A percentile compares a stretch with the other conserved stretches of the same genome.
Evolutionary conservation across 2,888 invertebrate genomes (phyloP).

Genomic region (Archips crataeganus): DNA sequence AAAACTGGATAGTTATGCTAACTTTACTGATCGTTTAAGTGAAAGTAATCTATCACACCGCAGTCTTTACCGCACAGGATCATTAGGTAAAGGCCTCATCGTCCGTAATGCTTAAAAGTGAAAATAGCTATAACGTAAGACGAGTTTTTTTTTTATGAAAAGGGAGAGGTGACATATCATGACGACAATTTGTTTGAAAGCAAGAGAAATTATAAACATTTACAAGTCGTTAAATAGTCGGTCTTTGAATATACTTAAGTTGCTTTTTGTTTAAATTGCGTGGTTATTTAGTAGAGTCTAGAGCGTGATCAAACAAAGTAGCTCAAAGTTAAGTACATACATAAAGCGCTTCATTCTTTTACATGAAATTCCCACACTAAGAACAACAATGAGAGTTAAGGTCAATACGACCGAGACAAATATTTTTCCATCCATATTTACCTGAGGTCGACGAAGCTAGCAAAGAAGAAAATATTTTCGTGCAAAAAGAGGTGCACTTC

Average conservation of each 20-base stretch:
- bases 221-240: not conserved
- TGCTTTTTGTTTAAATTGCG: not conserved
- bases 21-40: conserved; percentile 57
- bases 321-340: conserved; percentile 21
- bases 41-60: conserved; percentile 73
- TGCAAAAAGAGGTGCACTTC: not conserved
- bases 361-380: conserved; percentile 17
- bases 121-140: conserved; percentile 40
- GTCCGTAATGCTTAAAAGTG: conserved; percentile 42
- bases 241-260: not conserved
- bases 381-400: conserved; percentile 24
- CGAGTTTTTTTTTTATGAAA: conserved; percentile 36
- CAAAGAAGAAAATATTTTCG: not conserved
- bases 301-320: conserved; percentile 5
- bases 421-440: conserved; percentile 34
- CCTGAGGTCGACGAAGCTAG: conserved; percentile 1
- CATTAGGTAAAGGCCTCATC: conserved; percentile 54
- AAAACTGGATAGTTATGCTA: conserved; percentile 50
- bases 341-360: conserved; percentile 22
- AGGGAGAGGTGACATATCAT: conserved; percentile 27
- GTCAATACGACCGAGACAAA: conserved; percentile 23
- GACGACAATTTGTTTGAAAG: conserved; percentile 30
- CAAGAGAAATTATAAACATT: conserved; percentile 22
- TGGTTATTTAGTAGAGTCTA: not conserved
- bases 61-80: conserved; percentile 60